Evolutionary conservation across 1,140 invertebrate species (phyloP), one percentile per base, ranked within the genome.

Genomic region (Drosophila navojoa): DNA sequence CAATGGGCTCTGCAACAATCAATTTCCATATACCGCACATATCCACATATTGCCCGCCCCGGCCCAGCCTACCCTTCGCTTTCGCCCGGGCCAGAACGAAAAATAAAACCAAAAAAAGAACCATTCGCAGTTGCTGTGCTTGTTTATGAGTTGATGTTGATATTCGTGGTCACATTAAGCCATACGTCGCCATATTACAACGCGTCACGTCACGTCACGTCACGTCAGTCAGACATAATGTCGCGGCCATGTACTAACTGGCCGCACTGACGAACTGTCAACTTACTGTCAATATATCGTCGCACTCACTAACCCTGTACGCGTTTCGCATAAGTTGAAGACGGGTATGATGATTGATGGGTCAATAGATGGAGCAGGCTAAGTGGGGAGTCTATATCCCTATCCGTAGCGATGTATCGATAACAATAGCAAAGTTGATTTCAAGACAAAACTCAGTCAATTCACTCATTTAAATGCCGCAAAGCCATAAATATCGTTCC

Each of bases 81-180:
- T 22, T 22, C 19, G 15, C 27, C 59, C 44, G 5, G 11, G 6
- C 5, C 7, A 29, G 5, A 32, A 32, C 6, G 6, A 7, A 32
- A 7, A 32, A 32, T 5, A 29, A 29, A 29, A 6, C 27, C 27
- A 29, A 32, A 32, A 49, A 49, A 53, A 32, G 27, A 13, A 32
- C 10, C 47, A 63, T 38, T 63, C 47, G 49, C 42, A 38, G 58
- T 60, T 60, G 40, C 32, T 32, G 52, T 49, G 27, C 47, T 77
- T 58, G 69, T 71, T 71, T 82, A 71, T 64, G 77, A 71, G 74
- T 77, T 66, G 75, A 60, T 81, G 78, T 87, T 81, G 76, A 79
- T 87, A 87, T 79, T 81, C 75, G 75, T 76, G 81, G 71, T 69
- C 75, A 76, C 81, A 86, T 78, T 78, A 84, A 80, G 81, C 74